Base-by-base conservation (phyloP, 2,888 invertebrate species). In the Sepioteuthis lessoniana region DNA sequence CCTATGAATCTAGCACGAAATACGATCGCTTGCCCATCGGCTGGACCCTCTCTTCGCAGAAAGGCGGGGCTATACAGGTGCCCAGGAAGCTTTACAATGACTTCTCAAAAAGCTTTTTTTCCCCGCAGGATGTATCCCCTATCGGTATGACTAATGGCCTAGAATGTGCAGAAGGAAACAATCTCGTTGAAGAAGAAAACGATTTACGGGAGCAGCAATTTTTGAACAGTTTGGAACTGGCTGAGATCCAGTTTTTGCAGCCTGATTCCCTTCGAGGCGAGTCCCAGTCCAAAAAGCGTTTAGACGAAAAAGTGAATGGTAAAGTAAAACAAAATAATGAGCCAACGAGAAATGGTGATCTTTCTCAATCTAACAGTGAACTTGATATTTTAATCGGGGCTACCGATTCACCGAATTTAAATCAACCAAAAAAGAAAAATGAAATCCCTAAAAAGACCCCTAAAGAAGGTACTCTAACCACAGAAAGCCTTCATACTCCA, bases 201-300 rank as follows among this genome's bases (percentile, higher is more conserved):
- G 19, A 76, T 76, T 76, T 35, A 4, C n/a, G 76, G 1, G n/a
- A 76, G 13, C 76, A 76, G 13, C 76, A 76, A 16, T 76, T 76
- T 13, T 35, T 76, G n/a, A 76, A 35, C 19, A 76, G 76, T 76
- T 76, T 76, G 16, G 76, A 76, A 76, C 35, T 76, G 16, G 76
- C 76, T 16, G 76, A 92, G 92, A 92, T 92, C 0, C 35, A 92
- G 31, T 92, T 92, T 47, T 92, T 92, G 92, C 92, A 92, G 31
- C 92, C 92, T 4, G 92, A 92, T 92, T 92, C 42, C 35, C 25
- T 42, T 31, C 47, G 38, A 16, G 19, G 13, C 0, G 42, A 92
- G 3, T 38, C 42, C 8, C 16, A 47, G 4, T 31, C 8, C 5
- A 42, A 47, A 2, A 10, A 35, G 10, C n/a, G 3, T 76, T n/a